These are phyloP conservation scores for Sebastiscus tertius DNA, from an alignment of 2,797 vertebrate species.

Conservation along the genomic window DNA sequence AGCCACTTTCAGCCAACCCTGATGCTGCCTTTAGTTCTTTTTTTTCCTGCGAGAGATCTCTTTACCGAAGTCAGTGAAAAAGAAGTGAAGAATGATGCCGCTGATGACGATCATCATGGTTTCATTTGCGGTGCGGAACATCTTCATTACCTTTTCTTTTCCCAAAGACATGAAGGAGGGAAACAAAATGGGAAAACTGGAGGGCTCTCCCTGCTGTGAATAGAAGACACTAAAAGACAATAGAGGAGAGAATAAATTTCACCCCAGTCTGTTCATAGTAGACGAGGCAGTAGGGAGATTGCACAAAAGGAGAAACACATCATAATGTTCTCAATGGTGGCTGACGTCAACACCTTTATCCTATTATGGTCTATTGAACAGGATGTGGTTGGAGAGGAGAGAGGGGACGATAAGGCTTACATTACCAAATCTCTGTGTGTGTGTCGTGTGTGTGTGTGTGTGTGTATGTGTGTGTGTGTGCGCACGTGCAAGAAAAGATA, in stretches of 20 bases:
- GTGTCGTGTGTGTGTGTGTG: conserved; percentile 4
- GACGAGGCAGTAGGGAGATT: conserved; percentile 22
- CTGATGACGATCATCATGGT: conserved; percentile 20
- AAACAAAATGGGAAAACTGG: conserved; percentile 41
- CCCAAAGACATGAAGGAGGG: conserved; percentile 31
- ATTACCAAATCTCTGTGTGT: conserved; percentile 32
- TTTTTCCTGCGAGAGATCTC: conserved; percentile 2
- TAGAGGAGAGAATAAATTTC: conserved; percentile 56
- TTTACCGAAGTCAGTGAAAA: background rate
- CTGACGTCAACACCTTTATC: conserved; percentile 57
- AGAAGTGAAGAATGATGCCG: conserved; percentile 15
- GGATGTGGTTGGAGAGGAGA: conserved; percentile 39
- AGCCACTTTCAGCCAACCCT: background rate
- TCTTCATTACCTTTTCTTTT: conserved; percentile 49
- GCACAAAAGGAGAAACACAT: conserved; percentile 57
- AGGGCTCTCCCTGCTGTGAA: conserved; percentile 36
- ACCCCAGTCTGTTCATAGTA: conserved; percentile 28
- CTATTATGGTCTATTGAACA: conserved; percentile 64
- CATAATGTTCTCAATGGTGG: conserved; percentile 61
- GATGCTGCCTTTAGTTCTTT: background rate
- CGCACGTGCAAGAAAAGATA: conserved; percentile 7
- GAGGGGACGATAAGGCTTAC: conserved; percentile 46
- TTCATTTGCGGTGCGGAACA: conserved; percentile 26
- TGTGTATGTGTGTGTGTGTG: background rate
- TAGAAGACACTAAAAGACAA: conserved; percentile 51